phyloP scores from a whole-genome alignment of 2,113 vertebrate genomes.

The Cynopterus brachyotis region DNA sequence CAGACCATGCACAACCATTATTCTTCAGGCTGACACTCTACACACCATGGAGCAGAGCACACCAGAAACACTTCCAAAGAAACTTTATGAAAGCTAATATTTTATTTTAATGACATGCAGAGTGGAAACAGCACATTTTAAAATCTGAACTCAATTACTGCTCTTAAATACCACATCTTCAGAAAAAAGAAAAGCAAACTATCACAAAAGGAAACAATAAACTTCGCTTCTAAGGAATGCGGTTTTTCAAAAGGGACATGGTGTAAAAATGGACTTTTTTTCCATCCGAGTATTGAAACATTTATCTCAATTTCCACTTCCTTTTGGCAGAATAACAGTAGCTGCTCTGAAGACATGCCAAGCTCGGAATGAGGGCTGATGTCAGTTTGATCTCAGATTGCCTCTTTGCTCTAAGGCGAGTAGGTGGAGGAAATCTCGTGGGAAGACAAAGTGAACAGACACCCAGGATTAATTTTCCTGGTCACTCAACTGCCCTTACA shows the following conservation, averaged over 20 bases:
- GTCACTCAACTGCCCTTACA: constrained; percentile 59
- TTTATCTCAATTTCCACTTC: constrained; percentile 79
- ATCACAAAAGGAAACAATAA: constrained; percentile 76
- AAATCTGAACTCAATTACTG: constrained; percentile 80
- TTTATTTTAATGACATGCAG: constrained; percentile 80
- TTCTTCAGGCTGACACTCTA: constrained; percentile 57
- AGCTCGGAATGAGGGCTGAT: constrained; percentile 58
- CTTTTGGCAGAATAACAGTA: constrained; percentile 65
- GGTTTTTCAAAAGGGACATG: constrained; percentile 71
- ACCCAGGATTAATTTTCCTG: constrained; percentile 63
- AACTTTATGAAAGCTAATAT: constrained; percentile 70
- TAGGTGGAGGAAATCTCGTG: constrained; percentile 56
- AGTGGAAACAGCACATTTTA: constrained; percentile 77
- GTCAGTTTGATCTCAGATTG: constrained; percentile 67
- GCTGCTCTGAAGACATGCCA: constrained; percentile 70
- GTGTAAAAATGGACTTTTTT: constrained; percentile 72
- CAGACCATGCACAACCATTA: neutral
- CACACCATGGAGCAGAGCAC: constrained; percentile 25
- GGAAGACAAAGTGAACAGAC: constrained; percentile 63
- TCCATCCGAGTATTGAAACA: constrained; percentile 72
- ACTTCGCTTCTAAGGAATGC: constrained; percentile 67
- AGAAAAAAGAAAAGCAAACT: constrained; percentile 70
- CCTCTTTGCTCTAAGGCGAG: constrained; percentile 37
- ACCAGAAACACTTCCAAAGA: constrained; percentile 67
- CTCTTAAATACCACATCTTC: constrained; percentile 70